These are phyloP conservation scores for Dendroctonus ponderosae DNA, from an alignment of 1,140 invertebrate genomes.

Conservation along the genomic window DNA sequence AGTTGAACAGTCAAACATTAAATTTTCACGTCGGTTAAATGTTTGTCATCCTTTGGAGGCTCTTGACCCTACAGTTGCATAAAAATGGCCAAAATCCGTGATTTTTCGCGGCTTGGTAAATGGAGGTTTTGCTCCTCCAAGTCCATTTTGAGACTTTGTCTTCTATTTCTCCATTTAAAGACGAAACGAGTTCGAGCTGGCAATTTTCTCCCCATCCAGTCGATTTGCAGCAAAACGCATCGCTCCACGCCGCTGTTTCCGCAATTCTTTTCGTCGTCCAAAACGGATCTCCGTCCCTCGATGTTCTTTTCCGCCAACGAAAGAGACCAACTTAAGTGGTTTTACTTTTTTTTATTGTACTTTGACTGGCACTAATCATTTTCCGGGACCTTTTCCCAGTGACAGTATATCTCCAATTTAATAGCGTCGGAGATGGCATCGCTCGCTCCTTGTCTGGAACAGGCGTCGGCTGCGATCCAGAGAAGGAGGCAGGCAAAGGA, in stretches of 20 bases:
- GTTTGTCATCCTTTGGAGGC: no score
- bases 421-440: conserved; percentile 27
- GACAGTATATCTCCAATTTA: conserved; percentile 40
- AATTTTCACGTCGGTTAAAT: no score
- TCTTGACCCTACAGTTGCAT: no score
- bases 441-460: conserved; percentile 8
- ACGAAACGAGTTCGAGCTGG: no score
- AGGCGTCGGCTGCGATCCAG: background rate
- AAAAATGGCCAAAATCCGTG: no score
- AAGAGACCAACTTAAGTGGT: conserved; percentile 31
- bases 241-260: background rate
- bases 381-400: conserved; percentile 32
- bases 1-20: background rate
- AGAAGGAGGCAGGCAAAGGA: background rate
- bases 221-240: no score
- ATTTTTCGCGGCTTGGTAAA: background rate
- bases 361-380: conserved; percentile 39
- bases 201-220: no score
- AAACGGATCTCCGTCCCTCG: conserved; percentile 22
- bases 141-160: no score
- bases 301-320: conserved; percentile 25
- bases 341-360: conserved; percentile 38
- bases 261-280: conserved; percentile 12
- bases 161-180: no score
- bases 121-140: no score